These are phyloP conservation scores for Eupithecia dodoneata DNA, from an alignment of 2,888 invertebrate genomes.

Conservation along the genomic window DNA sequence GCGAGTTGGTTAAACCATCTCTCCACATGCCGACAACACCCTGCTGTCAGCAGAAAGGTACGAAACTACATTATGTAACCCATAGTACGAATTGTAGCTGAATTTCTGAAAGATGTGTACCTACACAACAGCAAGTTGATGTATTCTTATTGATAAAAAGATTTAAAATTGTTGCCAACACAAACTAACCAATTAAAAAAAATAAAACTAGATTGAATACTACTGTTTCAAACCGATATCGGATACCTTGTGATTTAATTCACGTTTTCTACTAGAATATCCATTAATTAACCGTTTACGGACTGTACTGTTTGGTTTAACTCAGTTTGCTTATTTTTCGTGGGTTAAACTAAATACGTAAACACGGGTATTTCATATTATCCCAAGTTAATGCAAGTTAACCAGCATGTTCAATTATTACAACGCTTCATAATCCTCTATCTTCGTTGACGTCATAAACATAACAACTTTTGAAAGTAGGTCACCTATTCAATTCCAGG, in stretches of 20 bases:
- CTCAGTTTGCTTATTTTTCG: background rate
- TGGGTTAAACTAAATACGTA: background rate
- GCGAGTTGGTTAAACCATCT: constrained; percentile 66
- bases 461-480: constrained; percentile 71
- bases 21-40: constrained; percentile 78
- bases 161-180: no score
- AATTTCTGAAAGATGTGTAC: background rate
- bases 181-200: background rate
- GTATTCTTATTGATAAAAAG: background rate
- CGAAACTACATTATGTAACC: background rate
- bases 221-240: background rate
- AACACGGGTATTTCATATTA: background rate
- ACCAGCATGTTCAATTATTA: constrained; percentile 48
- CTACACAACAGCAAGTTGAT: background rate
- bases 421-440: constrained; percentile 41
- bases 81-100: background rate
- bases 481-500: constrained; percentile 72
- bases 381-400: constrained; percentile 16
- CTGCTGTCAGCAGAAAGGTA: constrained; percentile 79
- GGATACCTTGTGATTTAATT: background rate
- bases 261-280: background rate
- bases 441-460: constrained; percentile 73
- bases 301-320: background rate
- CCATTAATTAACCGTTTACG: background rate
- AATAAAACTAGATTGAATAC: background rate